Percentiles rank a stretch among this genome's conserved stretches.
These are phyloP conservation scores for Gymnocephalus cernua DNA, from an alignment of 2,113 vertebrate genomes.

Conservation along the genomic window DNA sequence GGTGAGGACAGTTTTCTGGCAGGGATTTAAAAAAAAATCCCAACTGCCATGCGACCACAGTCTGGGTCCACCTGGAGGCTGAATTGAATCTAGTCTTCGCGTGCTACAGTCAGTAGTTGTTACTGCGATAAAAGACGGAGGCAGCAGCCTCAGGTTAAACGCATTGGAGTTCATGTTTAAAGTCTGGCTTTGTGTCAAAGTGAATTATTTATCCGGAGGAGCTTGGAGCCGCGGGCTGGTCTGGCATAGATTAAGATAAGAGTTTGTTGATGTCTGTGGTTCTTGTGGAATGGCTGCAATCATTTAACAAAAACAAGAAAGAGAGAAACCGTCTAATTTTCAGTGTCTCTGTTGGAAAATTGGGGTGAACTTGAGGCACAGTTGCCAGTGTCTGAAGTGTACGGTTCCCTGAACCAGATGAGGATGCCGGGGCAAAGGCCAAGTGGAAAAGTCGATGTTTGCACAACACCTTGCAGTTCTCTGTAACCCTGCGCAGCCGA, in stretches of 20 bases:
- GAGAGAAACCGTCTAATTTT: constrained; percentile 40
- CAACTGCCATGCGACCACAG: not conserved
- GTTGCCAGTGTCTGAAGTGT: constrained; percentile 9
- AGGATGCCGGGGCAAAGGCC: not conserved
- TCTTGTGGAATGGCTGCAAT: constrained; percentile 60
- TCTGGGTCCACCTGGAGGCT: not conserved
- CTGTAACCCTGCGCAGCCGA: not conserved
- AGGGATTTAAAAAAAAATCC: not conserved
- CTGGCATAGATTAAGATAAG: constrained; percentile 79
- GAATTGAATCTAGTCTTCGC: not conserved
- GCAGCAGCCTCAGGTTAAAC: constrained; percentile 14
- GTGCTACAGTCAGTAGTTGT: not conserved
- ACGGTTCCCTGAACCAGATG: not conserved
- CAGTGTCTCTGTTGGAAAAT: constrained; percentile 50
- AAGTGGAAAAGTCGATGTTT: not conserved
- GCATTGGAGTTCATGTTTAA: constrained; percentile 28
- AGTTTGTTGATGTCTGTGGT: constrained; percentile 77
- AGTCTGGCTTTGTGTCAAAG: constrained; percentile 49
- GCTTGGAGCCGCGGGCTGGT: constrained; percentile 49
- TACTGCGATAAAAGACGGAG: not conserved
- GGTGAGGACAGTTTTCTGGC: not conserved
- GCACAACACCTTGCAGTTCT: not conserved
- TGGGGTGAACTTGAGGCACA: constrained; percentile 21
- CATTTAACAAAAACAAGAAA: constrained; percentile 36
- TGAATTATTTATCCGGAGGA: constrained; percentile 59